Base-by-base conservation (phyloP, 2,888 invertebrate genomes). In the Empis livida region DNA sequence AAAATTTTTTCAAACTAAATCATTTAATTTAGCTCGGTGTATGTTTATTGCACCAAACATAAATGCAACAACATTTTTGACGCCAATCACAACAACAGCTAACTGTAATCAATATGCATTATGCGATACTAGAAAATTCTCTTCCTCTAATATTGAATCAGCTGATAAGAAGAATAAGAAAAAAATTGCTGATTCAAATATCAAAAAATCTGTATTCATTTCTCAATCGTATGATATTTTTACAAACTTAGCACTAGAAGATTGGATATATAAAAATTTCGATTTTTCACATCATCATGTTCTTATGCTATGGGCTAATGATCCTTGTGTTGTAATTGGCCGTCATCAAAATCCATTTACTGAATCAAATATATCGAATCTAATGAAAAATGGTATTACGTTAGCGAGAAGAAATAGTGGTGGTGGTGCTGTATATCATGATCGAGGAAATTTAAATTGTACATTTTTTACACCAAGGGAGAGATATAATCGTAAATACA, bases 271-370 rank as follows among this genome's bases (percentile, higher is more conserved):
- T 69, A 80, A 79, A 47, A 86, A 94, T 62, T 82, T 81, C 65
- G 82, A 92, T 65, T 88, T 94, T 57, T 75, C 76, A 6, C 78
- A 84, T 50, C 85, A 87, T 62, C 87, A 91, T 65, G 76, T 94
- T 3, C 73, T 97, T 63, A 77, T 96, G 68, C 72, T 97, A 48
- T 97, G 95, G 93, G 79, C 84, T 46, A 99, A 96, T 67, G 78
- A 84, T 55, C 95, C 96, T 0, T 87, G 92, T 63, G 89, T 99
- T 46, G 95, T 99, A 6, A 82, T 97, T 63, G 99, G 99, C 8
- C 79, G 91, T 48, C 91, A 96, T 68, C 97, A 97, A 68, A 99
- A 99, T 70, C 93, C 95, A 1, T 99, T 95, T 86, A 66, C 82
- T 31, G 97, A 99, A 67, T 84, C 89, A 2, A 87, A 96, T 66